Percentiles rank a stretch among this genome's conserved stretches.
These are phyloP conservation scores for Linyphia triangularis DNA, from an alignment of 2,888 invertebrate genomes.

Conservation along the genomic window DNA sequence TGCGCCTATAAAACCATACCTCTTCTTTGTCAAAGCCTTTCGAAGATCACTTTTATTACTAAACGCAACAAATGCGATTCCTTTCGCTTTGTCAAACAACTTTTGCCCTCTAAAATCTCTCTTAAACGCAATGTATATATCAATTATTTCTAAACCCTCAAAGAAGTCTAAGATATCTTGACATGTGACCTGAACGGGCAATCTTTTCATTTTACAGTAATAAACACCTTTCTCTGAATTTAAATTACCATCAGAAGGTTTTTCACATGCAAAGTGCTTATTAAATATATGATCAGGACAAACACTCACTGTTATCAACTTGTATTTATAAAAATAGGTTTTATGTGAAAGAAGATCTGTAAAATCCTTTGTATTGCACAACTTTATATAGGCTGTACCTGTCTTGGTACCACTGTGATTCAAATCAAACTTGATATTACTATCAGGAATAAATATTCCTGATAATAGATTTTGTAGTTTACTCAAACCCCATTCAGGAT, in stretches of 20 bases:
- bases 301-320: conserved; percentile 12
- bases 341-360: background rate
- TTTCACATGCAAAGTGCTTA: conserved; percentile 27
- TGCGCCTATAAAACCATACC: conserved; percentile 78
- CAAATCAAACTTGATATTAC: conserved; percentile 25
- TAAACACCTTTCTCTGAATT: conserved; percentile 6
- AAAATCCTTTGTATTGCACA: conserved; percentile 50
- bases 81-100: conserved; percentile 79
- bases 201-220: conserved; percentile 82
- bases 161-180: conserved; percentile 90
- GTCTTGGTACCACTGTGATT: conserved; percentile 39
- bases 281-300: conserved; percentile 31
- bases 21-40: conserved; percentile 82
- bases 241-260: background rate
- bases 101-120: background rate
- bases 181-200: conserved; percentile 89
- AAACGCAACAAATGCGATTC: conserved; percentile 88
- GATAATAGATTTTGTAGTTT: conserved; percentile 50
- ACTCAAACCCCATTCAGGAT: conserved; percentile 20
- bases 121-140: conserved; percentile 85
- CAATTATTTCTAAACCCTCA: conserved; percentile 83
- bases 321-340: conserved; percentile 10
- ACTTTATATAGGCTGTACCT: conserved; percentile 37
- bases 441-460: conserved; percentile 39
- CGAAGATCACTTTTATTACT: conserved; percentile 87